Evolutionary conservation across 1,140 invertebrate species (phyloP).

Genomic region (Pogonus chalceus): DNA sequence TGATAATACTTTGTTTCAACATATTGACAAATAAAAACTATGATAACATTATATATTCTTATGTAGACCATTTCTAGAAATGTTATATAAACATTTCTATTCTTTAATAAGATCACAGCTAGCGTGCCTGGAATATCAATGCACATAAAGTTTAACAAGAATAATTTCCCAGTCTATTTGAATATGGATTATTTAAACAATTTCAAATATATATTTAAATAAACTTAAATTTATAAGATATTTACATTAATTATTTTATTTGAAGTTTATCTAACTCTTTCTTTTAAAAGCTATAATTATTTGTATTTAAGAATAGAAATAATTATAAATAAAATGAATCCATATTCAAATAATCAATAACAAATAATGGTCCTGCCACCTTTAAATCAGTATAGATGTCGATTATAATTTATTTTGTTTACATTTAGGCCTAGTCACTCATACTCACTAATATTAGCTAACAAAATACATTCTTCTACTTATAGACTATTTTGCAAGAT

Average conservation of each 20-base stretch:
- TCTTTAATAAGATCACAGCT: constrained; percentile 5
- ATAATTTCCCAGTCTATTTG: not conserved
- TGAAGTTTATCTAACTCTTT: too few relatives aligned
- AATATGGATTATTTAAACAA: not conserved
- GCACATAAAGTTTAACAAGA: constrained; percentile 3
- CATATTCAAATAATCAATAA: constrained; percentile 5
- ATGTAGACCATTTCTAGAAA: constrained; percentile 6
- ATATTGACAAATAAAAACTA: constrained; percentile 6
- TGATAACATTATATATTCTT: constrained; percentile 8
- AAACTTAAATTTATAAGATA: too few relatives aligned
- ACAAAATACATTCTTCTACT: constrained; percentile 6
- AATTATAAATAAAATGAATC: too few relatives aligned
- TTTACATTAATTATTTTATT: too few relatives aligned
- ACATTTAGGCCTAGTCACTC: constrained; percentile 7
- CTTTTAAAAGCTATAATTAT: too few relatives aligned
- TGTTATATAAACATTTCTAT: constrained; percentile 1
- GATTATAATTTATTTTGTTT: constrained; percentile 1
- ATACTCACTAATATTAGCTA: constrained; percentile 5
- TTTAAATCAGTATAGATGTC: constrained; percentile 1
- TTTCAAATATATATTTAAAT: not conserved
- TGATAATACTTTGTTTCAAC: constrained; percentile 5
- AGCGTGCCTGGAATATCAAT: constrained; percentile 6
- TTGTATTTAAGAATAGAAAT: too few relatives aligned
- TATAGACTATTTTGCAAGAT: constrained; percentile 3
- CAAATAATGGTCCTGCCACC: constrained; percentile 6